A percentile compares a stretch with the other conserved stretches of the same genome.
Conservation (phyloP, 2,888 invertebrate genomes). For the Tromatobia lineatoria region DNA sequence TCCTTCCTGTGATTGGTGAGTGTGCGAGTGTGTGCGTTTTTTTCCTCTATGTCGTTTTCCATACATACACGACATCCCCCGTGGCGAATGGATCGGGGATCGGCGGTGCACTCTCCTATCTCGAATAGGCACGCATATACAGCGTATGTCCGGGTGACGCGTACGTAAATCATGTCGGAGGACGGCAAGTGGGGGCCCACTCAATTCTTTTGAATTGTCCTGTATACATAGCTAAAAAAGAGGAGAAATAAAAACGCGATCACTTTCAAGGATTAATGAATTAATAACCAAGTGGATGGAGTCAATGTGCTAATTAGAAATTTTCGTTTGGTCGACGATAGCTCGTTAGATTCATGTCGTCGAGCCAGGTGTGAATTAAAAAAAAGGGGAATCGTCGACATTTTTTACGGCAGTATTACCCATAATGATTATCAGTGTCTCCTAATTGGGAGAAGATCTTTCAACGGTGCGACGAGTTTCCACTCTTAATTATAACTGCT, state of each 20-base stretch:
- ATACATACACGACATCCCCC: conserved; percentile 31
- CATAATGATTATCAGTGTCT: neutral
- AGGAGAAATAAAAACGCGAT: conserved; percentile 5
- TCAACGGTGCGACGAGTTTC: neutral
- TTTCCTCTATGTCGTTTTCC: neutral
- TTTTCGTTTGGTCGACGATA: conserved; percentile 23
- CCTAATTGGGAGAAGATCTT: neutral
- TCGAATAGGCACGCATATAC: conserved; percentile 25
- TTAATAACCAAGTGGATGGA: neutral
- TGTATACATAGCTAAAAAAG: conserved; percentile 19
- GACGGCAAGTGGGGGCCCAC: conserved; percentile 7
- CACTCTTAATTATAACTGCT: neutral
- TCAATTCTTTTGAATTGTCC: conserved; percentile 38
- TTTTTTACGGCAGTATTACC: neutral
- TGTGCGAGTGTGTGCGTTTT: conserved; percentile 7
- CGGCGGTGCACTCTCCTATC: conserved; percentile 46
- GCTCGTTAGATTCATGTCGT: neutral
- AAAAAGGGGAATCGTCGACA: neutral
- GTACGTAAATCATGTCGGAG: conserved; percentile 31
- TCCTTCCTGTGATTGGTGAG: neutral
- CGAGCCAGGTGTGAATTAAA: neutral
- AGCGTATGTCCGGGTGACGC: conserved; percentile 34
- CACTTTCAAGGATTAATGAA: conserved; percentile 37
- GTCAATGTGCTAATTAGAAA: conserved; percentile 26
- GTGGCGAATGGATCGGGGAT: conserved; percentile 43